These are phyloP conservation scores for Catonia carolina DNA, from an alignment of 2,888 invertebrate species.

Conservation along the genomic window DNA sequence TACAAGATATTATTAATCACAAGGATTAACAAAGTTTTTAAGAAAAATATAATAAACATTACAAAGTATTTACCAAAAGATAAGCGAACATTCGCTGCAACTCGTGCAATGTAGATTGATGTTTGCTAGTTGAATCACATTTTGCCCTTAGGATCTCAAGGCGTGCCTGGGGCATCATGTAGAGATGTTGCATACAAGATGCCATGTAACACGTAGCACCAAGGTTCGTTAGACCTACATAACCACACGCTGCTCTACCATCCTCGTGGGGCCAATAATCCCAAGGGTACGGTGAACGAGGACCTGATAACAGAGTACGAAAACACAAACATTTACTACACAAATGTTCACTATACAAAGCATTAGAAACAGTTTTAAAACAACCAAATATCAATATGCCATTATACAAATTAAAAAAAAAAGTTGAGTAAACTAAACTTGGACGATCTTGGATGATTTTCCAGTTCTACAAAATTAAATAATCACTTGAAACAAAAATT, in stretches of 20 bases:
- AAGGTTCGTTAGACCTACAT: conserved; percentile 88
- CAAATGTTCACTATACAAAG: too few relatives aligned
- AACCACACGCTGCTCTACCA: conserved; percentile 88
- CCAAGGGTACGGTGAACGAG: conserved; percentile 85
- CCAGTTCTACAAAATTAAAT: too few relatives aligned
- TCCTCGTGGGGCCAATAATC: conserved; percentile 98
- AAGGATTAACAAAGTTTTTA: too few relatives aligned
- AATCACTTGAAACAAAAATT: too few relatives aligned
- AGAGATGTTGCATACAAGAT: conserved; percentile 93
- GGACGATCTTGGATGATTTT: too few relatives aligned
- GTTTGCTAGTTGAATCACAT: conserved; percentile 61
- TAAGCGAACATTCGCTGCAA: conserved; percentile 94
- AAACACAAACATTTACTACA: too few relatives aligned
- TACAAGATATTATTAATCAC: too few relatives aligned
- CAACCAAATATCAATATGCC: too few relatives aligned
- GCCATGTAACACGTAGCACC: conserved; percentile 98
- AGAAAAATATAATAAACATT: too few relatives aligned
- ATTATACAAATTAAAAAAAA: too few relatives aligned
- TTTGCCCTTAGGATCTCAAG: conserved; percentile 75
- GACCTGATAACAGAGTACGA: conserved; percentile 45
- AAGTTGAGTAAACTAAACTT: too few relatives aligned
- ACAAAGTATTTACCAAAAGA: conserved; percentile 64
- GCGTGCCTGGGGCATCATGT: conserved; percentile 93
- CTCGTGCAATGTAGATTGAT: conserved; percentile 75
- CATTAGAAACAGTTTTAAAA: too few relatives aligned